Percentiles rank a stretch among this genome's conserved stretches.
Conservation (phyloP, 2,888 invertebrate genomes). For the Phytoseiulus persimilis region DNA sequence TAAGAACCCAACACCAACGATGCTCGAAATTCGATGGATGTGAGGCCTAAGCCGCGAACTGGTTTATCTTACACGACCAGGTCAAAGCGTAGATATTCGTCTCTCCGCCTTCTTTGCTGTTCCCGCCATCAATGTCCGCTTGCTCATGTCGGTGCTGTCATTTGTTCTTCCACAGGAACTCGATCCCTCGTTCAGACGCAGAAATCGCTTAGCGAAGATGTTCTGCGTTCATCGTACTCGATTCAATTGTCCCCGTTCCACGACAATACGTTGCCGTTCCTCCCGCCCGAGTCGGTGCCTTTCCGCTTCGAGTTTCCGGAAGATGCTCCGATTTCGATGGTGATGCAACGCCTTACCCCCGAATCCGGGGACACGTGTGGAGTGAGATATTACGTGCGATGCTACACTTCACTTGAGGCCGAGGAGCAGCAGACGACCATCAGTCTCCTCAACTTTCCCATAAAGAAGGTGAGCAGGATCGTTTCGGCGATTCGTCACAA, state of each 20-base stretch:
- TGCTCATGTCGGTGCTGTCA: neutral
- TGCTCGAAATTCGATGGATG: too few relatives aligned
- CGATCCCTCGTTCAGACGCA: neutral
- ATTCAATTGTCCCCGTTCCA: slow-evolving; percentile 23
- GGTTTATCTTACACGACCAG: too few relatives aligned
- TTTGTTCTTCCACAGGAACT: neutral
- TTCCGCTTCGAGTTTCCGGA: slow-evolving; percentile 39
- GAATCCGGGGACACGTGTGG: slow-evolving; percentile 40
- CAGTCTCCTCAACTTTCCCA: slow-evolving; percentile 33
- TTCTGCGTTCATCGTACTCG: slow-evolving; percentile 16
- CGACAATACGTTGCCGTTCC: slow-evolving; percentile 19
- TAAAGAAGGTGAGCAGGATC: slow-evolving; percentile 13
- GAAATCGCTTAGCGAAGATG: neutral
- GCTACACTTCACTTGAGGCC: slow-evolving; percentile 30
- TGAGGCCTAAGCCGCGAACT: too few relatives aligned
- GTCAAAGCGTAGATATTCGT: too few relatives aligned
- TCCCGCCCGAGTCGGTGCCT: slow-evolving; percentile 25
- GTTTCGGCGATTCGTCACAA: neutral
- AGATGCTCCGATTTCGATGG: slow-evolving; percentile 38
- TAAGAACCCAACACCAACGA: too few relatives aligned
- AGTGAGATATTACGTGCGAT: slow-evolving; percentile 40
- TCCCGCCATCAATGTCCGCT: neutral
- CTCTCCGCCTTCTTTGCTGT: neutral
- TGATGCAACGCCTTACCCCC: slow-evolving; percentile 36
- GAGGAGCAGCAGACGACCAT: slow-evolving; percentile 39